A percentile compares a stretch with the other conserved stretches of the same genome.
Evolutionary conservation across 2,113 vertebrate species (phyloP).

Genomic region (Dipodomys stephensi): DNA sequence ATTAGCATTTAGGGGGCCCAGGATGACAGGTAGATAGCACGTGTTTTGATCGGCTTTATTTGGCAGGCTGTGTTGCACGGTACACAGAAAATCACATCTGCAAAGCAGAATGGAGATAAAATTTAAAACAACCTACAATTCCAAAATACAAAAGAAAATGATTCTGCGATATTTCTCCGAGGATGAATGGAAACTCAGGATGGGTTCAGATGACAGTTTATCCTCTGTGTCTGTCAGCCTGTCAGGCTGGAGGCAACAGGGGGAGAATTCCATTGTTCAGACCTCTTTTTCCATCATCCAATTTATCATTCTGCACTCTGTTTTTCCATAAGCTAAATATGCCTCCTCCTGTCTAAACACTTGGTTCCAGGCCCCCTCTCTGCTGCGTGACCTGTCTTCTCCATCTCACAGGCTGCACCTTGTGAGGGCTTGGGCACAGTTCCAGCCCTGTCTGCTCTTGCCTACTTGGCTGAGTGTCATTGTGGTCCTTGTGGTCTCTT

Average conservation of each 20-base stretch:
- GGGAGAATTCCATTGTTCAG: conserved; percentile 69
- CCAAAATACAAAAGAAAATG: neutral
- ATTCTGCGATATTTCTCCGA: conserved; percentile 19
- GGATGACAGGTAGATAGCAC: neutral
- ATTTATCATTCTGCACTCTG: conserved; percentile 67
- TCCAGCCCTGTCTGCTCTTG: neutral
- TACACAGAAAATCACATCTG: neutral
- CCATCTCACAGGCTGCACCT: conserved; percentile 52
- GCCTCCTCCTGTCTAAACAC: conserved; percentile 81
- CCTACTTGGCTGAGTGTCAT: neutral
- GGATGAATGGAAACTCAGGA: neutral
- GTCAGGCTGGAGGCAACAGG: conserved; percentile 9
- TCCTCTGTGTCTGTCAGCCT: conserved; percentile 30
- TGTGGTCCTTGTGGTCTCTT: neutral
- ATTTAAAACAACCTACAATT: neutral
- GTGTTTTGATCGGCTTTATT: neutral
- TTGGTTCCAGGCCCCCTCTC: conserved; percentile 78
- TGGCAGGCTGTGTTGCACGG: neutral
- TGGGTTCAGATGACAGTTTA: conserved; percentile 57
- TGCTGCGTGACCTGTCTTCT: conserved; percentile 68
- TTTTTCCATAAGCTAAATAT: conserved; percentile 70
- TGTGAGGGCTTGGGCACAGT: conserved; percentile 11
- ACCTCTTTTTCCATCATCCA: conserved; percentile 72
- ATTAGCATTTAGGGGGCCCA: no score
- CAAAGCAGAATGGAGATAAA: neutral